Evolutionary conservation across 2,888 invertebrate species (phyloP).

Genomic region (Sepiola atlantica): DNA sequence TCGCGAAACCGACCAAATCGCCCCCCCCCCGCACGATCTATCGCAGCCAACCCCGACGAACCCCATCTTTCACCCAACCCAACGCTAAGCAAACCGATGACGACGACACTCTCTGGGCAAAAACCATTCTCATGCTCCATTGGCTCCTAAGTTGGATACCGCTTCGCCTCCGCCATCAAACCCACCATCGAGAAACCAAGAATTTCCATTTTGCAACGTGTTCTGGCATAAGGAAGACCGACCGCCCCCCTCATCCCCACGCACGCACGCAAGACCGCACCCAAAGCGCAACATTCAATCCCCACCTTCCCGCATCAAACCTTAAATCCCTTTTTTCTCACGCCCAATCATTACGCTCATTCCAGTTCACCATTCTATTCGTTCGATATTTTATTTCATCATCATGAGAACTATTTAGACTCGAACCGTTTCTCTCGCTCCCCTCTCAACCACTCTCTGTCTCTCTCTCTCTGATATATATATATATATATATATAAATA

Average conservation of each 20-base stretch:
- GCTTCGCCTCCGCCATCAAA: neutral
- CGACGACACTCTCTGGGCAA: neutral
- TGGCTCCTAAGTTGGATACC: constrained; percentile 6
- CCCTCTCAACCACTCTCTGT: too few relatives aligned
- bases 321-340: neutral
- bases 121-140: neutral
- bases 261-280: neutral
- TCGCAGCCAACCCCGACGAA: neutral
- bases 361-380: neutral
- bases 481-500: too few relatives aligned
- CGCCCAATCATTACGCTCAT: neutral
- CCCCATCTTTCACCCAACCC: neutral
- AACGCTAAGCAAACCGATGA: neutral
- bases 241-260: neutral
- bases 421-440: neutral
- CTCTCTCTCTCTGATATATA: neutral
- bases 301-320: neutral
- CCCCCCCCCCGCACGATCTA: too few relatives aligned
- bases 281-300: neutral
- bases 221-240: neutral
- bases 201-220: constrained; percentile 13
- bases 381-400: neutral
- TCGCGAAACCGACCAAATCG: neutral
- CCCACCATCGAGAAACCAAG: neutral
- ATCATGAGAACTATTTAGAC: neutral